phyloP scores from a whole-genome alignment of 2,888 invertebrate genomes.

The Germaria angustata region DNA sequence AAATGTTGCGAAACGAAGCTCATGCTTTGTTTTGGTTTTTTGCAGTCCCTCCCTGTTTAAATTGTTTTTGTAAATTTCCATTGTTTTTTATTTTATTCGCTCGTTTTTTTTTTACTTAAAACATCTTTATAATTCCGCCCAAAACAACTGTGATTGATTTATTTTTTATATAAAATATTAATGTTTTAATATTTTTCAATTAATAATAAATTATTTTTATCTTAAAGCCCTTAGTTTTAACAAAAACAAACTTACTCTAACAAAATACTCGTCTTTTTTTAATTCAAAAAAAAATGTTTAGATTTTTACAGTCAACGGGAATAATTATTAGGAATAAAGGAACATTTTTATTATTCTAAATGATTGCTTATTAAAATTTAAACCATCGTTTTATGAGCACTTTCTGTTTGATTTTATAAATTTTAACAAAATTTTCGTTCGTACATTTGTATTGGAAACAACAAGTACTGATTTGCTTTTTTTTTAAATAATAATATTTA shows the following conservation, averaged over 20 bases:
- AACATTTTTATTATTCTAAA: no score
- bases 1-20: background rate
- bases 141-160: slow-evolving; percentile 79
- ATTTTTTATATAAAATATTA: slow-evolving; percentile 54
- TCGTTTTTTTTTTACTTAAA: slow-evolving; percentile 43
- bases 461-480: no score
- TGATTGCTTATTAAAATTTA: no score
- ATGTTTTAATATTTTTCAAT: slow-evolving; percentile 66
- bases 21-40: background rate
- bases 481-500: no score
- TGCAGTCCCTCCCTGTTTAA: background rate
- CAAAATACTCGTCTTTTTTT: slow-evolving; percentile 52
- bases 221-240: slow-evolving; percentile 50
- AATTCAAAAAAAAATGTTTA: slow-evolving; percentile 16
- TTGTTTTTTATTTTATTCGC: slow-evolving; percentile 40
- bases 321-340: background rate
- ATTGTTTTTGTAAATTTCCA: slow-evolving; percentile 20
- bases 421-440: no score
- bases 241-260: slow-evolving; percentile 60
- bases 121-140: slow-evolving; percentile 76
- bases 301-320: slow-evolving; percentile 33
- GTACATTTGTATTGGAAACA: no score
- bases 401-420: no score
- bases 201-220: slow-evolving; percentile 61
- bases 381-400: no score